Conservation (phyloP, 2,888 invertebrate genomes). For the Ceriagrion tenellum region DNA sequence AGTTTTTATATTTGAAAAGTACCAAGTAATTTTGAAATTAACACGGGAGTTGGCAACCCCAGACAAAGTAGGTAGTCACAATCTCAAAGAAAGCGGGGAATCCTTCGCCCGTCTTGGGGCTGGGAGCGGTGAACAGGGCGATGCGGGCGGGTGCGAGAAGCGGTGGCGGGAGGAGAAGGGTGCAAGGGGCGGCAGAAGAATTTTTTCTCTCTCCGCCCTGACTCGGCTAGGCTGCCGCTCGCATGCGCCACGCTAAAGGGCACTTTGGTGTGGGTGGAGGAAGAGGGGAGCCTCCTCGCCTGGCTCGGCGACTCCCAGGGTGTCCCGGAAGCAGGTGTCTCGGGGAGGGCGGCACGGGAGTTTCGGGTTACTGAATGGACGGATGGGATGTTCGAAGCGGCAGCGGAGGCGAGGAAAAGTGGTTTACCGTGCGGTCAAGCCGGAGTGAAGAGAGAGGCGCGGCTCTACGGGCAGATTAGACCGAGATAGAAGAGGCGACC, state of each 20-base stretch:
- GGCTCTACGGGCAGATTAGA: conserved; percentile 13
- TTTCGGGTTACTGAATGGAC: conserved; percentile 36
- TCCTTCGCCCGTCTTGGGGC: neutral
- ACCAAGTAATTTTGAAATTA: too few relatives aligned
- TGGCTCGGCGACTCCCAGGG: neutral
- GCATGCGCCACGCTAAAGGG: neutral
- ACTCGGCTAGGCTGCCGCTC: neutral
- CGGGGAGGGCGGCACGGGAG: neutral
- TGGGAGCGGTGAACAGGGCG: neutral
- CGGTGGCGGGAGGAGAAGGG: too few relatives aligned
- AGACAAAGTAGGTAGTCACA: too few relatives aligned
- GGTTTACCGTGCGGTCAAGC: neutral
- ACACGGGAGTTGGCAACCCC: too few relatives aligned
- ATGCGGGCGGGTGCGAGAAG: neutral
- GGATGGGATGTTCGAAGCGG: neutral
- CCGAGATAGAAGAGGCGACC: conserved; percentile 22
- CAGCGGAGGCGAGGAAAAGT: conserved; percentile 30
- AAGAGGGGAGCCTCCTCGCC: neutral
- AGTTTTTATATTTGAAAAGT: too few relatives aligned
- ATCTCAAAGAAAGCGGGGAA: too few relatives aligned
- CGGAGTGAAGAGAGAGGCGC: neutral
- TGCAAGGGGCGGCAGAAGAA: neutral
- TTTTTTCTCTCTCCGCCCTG: neutral
- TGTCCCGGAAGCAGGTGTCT: conserved; percentile 32
- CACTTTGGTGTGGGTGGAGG: neutral